Percentiles rank a stretch among this genome's conserved stretches.
Conservation (phyloP, 30 jellyfish, hydroid and myxozoan species). For the Rhopilema esculentum region DNA sequence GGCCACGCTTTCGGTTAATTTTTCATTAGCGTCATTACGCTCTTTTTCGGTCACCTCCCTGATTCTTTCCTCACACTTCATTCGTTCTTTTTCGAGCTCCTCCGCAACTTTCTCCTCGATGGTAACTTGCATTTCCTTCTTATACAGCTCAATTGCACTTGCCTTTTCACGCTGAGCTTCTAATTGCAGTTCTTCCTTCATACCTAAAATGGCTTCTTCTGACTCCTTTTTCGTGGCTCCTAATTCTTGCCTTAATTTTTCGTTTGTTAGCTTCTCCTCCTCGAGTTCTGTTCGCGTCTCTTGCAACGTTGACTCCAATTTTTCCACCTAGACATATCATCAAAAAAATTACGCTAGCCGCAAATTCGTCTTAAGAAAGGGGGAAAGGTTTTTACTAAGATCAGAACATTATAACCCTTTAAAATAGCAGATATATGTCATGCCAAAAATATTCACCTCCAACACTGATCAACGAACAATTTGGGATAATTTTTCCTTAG, state of each 20-base stretch:
- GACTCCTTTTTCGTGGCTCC: conserved; percentile 66
- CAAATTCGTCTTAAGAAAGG: background rate
- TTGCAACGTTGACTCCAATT: conserved; percentile 59
- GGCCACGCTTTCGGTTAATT: conserved; percentile 41
- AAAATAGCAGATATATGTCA: no score
- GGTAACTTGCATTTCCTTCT: conserved; percentile 60
- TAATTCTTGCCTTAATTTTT: conserved; percentile 56
- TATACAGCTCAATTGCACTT: conserved; percentile 66
- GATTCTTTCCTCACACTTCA: conserved; percentile 52
- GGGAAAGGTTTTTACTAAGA: no score
- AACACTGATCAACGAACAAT: no score
- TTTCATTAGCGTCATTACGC: conserved; percentile 57
- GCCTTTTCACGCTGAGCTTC: conserved; percentile 83
- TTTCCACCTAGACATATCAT: conserved; percentile 49
- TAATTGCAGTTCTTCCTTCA: conserved; percentile 69
- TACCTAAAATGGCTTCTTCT: conserved; percentile 65
- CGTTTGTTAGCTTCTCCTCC: conserved; percentile 70
- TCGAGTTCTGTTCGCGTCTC: conserved; percentile 84
- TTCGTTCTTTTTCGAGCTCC: conserved; percentile 81
- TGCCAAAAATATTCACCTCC: no score
- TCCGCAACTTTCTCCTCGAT: conserved; percentile 74
- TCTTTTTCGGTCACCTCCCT: conserved; percentile 80
- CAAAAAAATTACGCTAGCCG: background rate
- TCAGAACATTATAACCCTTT: no score
- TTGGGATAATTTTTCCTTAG: no score